phyloP scores from a whole-genome alignment of 2,888 invertebrate genomes.

The Zaprionus bogoriensis region DNA sequence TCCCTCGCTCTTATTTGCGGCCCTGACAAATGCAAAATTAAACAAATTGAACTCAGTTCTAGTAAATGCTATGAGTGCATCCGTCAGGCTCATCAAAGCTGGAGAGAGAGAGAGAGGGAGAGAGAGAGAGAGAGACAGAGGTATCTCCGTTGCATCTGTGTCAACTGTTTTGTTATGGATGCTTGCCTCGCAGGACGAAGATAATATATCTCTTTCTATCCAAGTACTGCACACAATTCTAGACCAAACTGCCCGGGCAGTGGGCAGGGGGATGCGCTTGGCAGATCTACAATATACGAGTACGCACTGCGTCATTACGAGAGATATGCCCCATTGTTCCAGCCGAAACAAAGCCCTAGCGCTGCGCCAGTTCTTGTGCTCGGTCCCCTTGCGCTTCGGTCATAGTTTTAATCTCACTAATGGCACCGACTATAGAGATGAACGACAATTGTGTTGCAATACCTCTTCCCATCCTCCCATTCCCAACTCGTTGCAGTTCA shows the following conservation, averaged over 20 bases:
- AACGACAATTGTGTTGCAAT: neutral
- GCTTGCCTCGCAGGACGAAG: slow-evolving; percentile 55
- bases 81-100: slow-evolving; percentile 48
- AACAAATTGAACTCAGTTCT: slow-evolving; percentile 52
- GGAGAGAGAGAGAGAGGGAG: slow-evolving; percentile 26
- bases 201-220: slow-evolving; percentile 47
- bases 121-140: slow-evolving; percentile 38
- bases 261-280: neutral
- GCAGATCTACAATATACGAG: slow-evolving; percentile 52
- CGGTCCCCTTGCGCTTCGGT: slow-evolving; percentile 18
- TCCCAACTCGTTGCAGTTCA: neutral
- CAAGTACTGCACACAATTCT: neutral
- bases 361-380: slow-evolving; percentile 43
- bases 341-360: slow-evolving; percentile 31
- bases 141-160: slow-evolving; percentile 53
- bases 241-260: neutral
- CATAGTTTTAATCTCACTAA: slow-evolving; percentile 75
- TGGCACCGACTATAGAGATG: slow-evolving; percentile 48
- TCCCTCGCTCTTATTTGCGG: slow-evolving; percentile 21
- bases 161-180: slow-evolving; percentile 69
- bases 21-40: slow-evolving; percentile 31
- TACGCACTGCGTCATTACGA: slow-evolving; percentile 73
- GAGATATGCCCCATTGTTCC: slow-evolving; percentile 15
- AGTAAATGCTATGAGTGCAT: slow-evolving; percentile 48
- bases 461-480: no score